Percentiles rank a stretch among this genome's conserved stretches.
These are phyloP conservation scores for Carcinoscorpius rotundicauda DNA, from an alignment of 1,140 invertebrate species.

Conservation along the genomic window DNA sequence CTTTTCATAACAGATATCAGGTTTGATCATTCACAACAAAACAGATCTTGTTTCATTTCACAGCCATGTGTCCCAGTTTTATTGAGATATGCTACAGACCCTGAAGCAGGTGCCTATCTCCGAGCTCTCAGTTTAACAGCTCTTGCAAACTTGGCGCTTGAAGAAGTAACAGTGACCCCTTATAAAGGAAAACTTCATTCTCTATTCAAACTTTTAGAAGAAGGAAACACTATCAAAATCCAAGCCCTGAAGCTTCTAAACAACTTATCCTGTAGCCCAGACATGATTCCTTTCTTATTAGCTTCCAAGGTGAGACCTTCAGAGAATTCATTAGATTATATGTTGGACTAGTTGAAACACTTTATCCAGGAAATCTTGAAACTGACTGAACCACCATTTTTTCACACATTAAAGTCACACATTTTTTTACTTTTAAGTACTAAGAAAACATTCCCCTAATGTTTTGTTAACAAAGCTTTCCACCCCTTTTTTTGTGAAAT, in stretches of 20 bases:
- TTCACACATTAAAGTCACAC: too few relatives aligned
- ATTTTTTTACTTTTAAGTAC: too few relatives aligned
- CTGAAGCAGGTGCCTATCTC: conserved; percentile 20
- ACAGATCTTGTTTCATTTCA: conserved; percentile 13
- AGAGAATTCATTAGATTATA: conserved; percentile 2
- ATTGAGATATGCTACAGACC: conserved; percentile 30
- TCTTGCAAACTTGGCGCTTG: conserved; percentile 39
- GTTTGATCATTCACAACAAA: too few relatives aligned
- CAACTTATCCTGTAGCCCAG: conserved; percentile 48
- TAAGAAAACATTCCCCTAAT: too few relatives aligned
- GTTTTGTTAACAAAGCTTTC: too few relatives aligned
- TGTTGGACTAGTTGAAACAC: conserved; percentile 15
- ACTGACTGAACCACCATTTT: too few relatives aligned
- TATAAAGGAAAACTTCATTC: too few relatives aligned
- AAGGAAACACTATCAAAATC: conserved; percentile 26
- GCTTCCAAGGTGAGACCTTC: conserved; percentile 43
- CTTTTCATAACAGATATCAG: too few relatives aligned
- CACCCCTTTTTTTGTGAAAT: too few relatives aligned
- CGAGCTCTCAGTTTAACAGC: conserved; percentile 30
- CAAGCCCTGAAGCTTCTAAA: conserved; percentile 49
- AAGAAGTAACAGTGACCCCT: background rate
- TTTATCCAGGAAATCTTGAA: too few relatives aligned
- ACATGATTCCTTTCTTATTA: conserved; percentile 47
- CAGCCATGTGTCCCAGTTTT: conserved; percentile 36
- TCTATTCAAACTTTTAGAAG: too few relatives aligned